phyloP scores from a whole-genome alignment of 2,113 vertebrate genomes.

The Aegithalos caudatus region DNA sequence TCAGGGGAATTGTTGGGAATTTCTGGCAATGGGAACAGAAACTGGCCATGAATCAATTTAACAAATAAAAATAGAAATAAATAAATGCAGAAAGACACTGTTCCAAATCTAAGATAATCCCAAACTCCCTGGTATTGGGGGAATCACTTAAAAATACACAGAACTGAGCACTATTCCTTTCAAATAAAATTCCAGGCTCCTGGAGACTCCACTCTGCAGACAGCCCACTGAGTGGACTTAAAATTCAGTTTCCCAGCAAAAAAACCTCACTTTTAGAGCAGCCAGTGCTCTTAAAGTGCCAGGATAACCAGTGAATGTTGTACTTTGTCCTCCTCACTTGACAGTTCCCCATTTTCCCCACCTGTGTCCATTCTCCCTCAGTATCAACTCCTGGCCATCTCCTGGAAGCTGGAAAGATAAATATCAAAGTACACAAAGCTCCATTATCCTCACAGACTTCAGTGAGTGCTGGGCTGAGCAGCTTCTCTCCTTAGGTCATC shows the following conservation, averaged over 20 bases:
- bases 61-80: not conserved
- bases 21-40: not conserved
- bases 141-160: not conserved
- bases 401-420: slow-evolving; percentile 14
- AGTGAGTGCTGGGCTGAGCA: not conserved
- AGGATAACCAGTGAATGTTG: not conserved
- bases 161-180: not conserved
- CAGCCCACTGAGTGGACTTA: not conserved
- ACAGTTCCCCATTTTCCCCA: not conserved
- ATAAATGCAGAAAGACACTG: not conserved
- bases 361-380: not conserved
- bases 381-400: not conserved
- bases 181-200: not conserved
- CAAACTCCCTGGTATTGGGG: not conserved
- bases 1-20: not conserved
- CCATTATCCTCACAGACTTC: not conserved
- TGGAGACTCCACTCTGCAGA: not conserved
- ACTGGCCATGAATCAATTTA: not conserved
- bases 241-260: not conserved
- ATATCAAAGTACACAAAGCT: not conserved
- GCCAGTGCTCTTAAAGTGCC: not conserved
- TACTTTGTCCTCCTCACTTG: not conserved
- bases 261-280: not conserved
- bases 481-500: not conserved
- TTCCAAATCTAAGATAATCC: not conserved